phyloP scores from a whole-genome alignment of 1,140 invertebrate genomes.

The Drosophila saltans region DNA sequence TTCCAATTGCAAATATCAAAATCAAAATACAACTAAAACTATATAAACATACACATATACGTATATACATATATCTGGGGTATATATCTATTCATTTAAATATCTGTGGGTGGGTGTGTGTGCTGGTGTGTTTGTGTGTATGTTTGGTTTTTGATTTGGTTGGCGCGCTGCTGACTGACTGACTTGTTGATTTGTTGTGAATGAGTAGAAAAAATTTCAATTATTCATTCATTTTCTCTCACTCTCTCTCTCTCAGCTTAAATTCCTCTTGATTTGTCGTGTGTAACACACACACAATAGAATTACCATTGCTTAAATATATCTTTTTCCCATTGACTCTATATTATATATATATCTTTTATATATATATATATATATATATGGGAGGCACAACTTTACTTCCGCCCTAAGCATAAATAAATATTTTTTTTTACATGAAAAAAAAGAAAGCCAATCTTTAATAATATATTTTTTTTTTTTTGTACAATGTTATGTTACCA shows the following conservation, averaged over 20 bases:
- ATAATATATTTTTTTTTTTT: too few species aligned
- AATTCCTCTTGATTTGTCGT: conserved; percentile 8
- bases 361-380: background rate
- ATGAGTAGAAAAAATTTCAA: conserved; percentile 8
- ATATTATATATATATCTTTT: background rate
- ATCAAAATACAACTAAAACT: background rate
- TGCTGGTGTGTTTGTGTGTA: background rate
- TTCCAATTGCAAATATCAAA: conserved; percentile 14
- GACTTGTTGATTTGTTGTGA: conserved; percentile 6
- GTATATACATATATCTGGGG: background rate
- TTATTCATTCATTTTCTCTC: background rate
- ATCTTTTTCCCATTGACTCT: background rate
- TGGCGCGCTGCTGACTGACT: conserved; percentile 1
- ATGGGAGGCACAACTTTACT: background rate
- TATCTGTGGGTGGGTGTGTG: background rate
- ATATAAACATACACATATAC: background rate
- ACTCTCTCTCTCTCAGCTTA: background rate
- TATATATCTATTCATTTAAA: background rate
- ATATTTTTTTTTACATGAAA: background rate
- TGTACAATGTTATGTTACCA: background rate
- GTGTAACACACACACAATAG: conserved; percentile 8
- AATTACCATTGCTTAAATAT: background rate
- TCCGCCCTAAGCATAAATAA: background rate
- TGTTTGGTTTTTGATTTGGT: conserved; percentile 3
- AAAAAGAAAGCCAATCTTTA: conserved; percentile 5